Base-by-base conservation (phyloP, 2,797 vertebrate genomes). In the Karalla daura region DNA sequence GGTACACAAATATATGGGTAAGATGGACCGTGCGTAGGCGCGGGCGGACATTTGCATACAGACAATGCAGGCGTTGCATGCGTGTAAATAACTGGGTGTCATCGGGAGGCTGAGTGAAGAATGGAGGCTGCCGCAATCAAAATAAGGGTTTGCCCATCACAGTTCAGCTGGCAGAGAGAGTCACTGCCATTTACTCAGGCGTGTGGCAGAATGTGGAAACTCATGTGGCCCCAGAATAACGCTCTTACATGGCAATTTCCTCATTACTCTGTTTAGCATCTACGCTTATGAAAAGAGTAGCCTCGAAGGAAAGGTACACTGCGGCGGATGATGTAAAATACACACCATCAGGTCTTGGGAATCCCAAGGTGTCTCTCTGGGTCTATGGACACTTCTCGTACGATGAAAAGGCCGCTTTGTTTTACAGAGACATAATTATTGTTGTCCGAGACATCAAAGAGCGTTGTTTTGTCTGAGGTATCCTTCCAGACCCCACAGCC, bases 1-100 rank as follows among this genome's bases (percentile, higher is more conserved):
- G 59, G 80, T 59, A 46, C 63, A 44, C 33, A 56, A 47, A 74
- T 61, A 64, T 76, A 83, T 80, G 73, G 66, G 70, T 58, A 28
- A 28, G 52, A 47, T 37, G 18, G 25, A 10, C 17, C 18, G 30
- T 36, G 28, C 35, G 30, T 35, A 0, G 40, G 58, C 36, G 15
- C 5, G 33, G 35, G 39, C 3, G 24, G 7, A 33, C 17, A 24
- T 70, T 39, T 55, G 40, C 30, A 72, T 40, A 23, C 36, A 27
- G 52, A 66, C 55, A 28, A 62, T 39, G 36, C 4, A 14, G 63
- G 60, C 5, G 17, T 24, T 36, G 54, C 10, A 33, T 25, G 35
- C 37, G 15, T 33, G 27, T 37, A 17, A 52, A 55, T 58, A 63
- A 63, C 17, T 33, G 10, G n/a, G 20, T 53, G 13, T 28, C 62